Evolutionary conservation across 2,113 vertebrate species (phyloP).

Genomic region (Sula dactylatra): DNA sequence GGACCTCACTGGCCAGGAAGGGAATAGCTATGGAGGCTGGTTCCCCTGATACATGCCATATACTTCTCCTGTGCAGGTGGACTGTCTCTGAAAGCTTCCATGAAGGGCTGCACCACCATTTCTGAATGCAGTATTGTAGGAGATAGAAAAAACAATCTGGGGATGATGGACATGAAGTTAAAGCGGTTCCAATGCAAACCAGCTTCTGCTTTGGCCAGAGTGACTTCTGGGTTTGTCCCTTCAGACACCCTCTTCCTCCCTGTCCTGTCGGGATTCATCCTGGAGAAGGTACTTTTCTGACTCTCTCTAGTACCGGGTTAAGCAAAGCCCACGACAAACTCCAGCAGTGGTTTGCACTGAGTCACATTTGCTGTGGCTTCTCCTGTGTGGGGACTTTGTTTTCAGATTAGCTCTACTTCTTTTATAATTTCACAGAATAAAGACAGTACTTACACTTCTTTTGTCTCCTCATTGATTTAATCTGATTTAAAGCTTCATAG

Average conservation of each 20-base stretch:
- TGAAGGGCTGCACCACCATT: constrained; percentile 46
- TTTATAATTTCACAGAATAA: constrained; percentile 23
- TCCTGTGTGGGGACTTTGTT: neutral
- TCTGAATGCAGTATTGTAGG: constrained; percentile 16
- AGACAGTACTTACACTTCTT: neutral
- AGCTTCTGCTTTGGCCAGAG: neutral
- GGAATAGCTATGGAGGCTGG: neutral
- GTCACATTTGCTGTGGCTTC: neutral
- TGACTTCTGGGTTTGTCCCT: neutral
- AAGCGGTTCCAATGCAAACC: neutral
- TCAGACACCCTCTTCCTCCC: neutral
- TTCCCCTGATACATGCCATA: neutral
- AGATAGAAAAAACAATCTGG: constrained; percentile 6
- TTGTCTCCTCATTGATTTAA: neutral
- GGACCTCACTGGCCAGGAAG: neutral
- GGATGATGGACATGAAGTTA: neutral
- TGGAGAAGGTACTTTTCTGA: constrained; percentile 32
- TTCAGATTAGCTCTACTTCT: neutral
- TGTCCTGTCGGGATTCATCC: neutral
- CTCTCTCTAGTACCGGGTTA: neutral
- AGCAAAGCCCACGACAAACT: neutral
- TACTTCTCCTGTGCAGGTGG: neutral
- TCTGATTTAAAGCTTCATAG: neutral
- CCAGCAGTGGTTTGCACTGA: neutral
- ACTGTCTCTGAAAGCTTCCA: constrained; percentile 24